Base-by-base conservation (phyloP, 2,888 invertebrate genomes). In the Pocota personata region DNA sequence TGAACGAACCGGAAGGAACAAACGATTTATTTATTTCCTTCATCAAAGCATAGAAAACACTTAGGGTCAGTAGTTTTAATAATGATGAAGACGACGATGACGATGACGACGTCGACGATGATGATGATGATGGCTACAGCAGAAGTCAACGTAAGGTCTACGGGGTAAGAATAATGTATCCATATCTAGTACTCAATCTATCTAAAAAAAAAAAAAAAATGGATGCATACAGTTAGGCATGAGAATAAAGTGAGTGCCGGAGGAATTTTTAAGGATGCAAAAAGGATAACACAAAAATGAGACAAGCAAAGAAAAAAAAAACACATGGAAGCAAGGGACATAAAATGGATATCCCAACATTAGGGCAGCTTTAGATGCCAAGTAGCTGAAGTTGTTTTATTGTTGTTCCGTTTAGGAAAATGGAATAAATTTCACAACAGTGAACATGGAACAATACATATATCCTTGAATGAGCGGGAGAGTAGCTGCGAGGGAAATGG, bases 341-440 rank as follows among this genome's bases (percentile, higher is more conserved):
- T 27, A 71, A 71, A 71, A 78, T 78, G 78, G 78, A 78, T 78
- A 78, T 78, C 71, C 71, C 55, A 55, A 64, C 78, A 78, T 78
- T 78, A 78, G 71, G 62, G 62, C 62, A 71, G 71, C 78, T 78
- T 71, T 78, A 71, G 78, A 71, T 78, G 78, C 69, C 78, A 78
- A 78, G 78, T 71, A 71, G 71, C 71, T 78, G 78, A 71, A 78
- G 78, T 78, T 78, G 78, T 78, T 78, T 78, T 78, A 78, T 78
- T 71, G 71, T 71, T 71, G 71, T 78, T 78, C 71, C 69, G 78
- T 57, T 78, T 46, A 71, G 71, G 78, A 78, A 78, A 78, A 55
- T 64, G 78, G 71, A 78, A 78, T 78, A 71, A 71, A 71, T 71
- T 78, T 78, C 64, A 71, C 62, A 71, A 78, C 62, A 69, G 8